These are phyloP conservation scores for Sakesphorus luctuosus DNA, from an alignment of 2,113 vertebrate species.

Conservation along the genomic window DNA sequence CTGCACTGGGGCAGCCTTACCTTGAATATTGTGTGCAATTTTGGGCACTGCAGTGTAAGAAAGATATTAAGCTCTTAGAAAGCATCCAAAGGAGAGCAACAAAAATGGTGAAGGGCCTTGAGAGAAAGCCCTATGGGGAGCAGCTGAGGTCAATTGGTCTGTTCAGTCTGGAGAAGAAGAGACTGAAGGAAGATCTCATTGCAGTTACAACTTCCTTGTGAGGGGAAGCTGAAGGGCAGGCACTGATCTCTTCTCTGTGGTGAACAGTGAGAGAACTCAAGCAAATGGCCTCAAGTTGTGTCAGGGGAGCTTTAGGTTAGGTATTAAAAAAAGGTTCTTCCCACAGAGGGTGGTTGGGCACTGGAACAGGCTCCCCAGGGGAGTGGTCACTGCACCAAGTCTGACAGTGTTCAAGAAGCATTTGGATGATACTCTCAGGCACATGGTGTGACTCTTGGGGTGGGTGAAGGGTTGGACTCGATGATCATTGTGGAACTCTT, in stretches of 20 bases:
- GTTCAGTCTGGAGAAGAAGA: background rate
- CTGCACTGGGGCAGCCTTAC: background rate
- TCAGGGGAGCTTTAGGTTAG: background rate
- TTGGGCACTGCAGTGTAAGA: background rate
- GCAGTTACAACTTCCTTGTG: background rate
- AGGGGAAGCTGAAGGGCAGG: background rate
- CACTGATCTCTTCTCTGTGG: background rate
- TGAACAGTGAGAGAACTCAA: background rate
- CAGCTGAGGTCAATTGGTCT: background rate
- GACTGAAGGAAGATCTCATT: background rate
- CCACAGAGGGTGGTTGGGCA: background rate
- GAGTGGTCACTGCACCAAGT: background rate
- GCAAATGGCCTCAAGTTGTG: background rate
- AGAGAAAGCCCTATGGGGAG: background rate
- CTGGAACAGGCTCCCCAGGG: background rate
- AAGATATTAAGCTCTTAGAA: background rate
- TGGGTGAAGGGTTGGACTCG: background rate
- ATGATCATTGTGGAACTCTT: background rate
- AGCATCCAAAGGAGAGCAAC: background rate
- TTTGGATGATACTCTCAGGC: background rate
- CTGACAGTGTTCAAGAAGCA: background rate
- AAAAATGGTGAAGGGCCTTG: background rate
- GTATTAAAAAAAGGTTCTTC: background rate
- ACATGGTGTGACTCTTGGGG: background rate
- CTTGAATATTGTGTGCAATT: background rate